Evolutionary conservation across 2,113 vertebrate genomes (phyloP).

Genomic region (Antennarius striatus): DNA sequence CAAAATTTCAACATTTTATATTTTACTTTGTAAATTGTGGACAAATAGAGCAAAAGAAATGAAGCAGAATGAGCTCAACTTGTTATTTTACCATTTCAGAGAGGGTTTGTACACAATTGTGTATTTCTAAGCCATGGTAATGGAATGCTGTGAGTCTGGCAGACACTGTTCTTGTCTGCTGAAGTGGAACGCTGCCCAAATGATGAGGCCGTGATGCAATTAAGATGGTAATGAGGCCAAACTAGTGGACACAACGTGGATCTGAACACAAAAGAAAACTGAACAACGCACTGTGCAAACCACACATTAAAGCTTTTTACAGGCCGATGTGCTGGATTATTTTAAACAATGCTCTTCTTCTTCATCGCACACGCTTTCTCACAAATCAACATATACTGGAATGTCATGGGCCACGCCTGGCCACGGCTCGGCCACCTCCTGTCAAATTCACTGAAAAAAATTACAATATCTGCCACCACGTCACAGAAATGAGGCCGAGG

Average conservation of each 20-base stretch:
- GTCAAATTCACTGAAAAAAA: constrained; percentile 13
- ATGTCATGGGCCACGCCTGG: constrained; percentile 25
- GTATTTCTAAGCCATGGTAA: constrained; percentile 29
- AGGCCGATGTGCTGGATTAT: constrained; percentile 8
- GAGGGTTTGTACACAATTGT: constrained; percentile 29
- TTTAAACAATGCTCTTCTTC: constrained; percentile 53
- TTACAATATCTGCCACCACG: constrained; percentile 8
- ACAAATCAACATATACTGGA: constrained; percentile 51
- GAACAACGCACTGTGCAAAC: constrained; percentile 37
- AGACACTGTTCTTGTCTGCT: constrained; percentile 62
- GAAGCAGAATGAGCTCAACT: constrained; percentile 37
- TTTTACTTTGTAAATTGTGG: no score
- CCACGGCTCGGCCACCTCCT: constrained; percentile 21
- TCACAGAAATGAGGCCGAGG: background rate
- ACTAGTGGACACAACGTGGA: constrained; percentile 54
- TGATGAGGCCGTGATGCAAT: constrained; percentile 61
- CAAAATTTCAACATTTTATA: background rate
- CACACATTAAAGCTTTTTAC: constrained; percentile 27
- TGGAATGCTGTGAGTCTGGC: constrained; percentile 45
- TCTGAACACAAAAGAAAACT: constrained; percentile 46
- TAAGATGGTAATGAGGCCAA: constrained; percentile 75
- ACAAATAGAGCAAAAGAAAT: constrained; percentile 31
- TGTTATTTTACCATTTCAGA: constrained; percentile 43
- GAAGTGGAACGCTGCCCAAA: constrained; percentile 67
- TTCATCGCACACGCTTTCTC: constrained; percentile 21